Base-by-base conservation (phyloP, 37 sponge, comb jelly and placozoan genomes). In the Trichoplax adhaerens region DNA sequence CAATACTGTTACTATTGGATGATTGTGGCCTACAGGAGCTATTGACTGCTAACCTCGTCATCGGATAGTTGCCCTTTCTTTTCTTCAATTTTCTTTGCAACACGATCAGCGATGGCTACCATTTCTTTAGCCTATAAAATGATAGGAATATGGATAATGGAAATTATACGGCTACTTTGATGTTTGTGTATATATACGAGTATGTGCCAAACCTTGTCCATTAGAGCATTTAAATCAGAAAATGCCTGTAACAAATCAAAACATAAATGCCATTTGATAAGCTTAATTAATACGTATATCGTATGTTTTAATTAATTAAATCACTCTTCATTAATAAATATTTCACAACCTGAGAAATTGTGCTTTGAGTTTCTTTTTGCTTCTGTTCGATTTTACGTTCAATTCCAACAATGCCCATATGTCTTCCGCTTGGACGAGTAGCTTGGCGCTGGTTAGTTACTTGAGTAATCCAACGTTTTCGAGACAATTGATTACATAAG, bases 151-250 rank as follows among this genome's bases (percentile, higher is more conserved):
- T 8, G 62, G 62, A 8, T 47, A 74, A 10, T 8, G 60, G 5
- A 79, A 49, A 2, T 47, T 54, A 61, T 54, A 69, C 52, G 64
- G 47, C 66, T 55, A 62, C 66, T 62, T 8, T 65, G 10, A 58
- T 65, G 52, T 46, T 65, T 6, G 47, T 55, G 55, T 60, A 12
- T 60, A 12, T 12, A 60, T 12, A 12, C 62, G 12, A 12, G 12
- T 12, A 12, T 8, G 12, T 12, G 47, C 29, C 51, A 47, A 55
- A 82, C 94, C 82, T 87, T 95, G 48, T 80, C 88, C 81, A 95
- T 95, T 47, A 95, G 86, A 3, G 88, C 88, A 77, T 88, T 84
- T 7, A 95, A 80, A 67, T 95, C 97, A 65, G 85, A 87, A 78
- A 95, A 95, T 7, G 97, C 97, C 79, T 77, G 60, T 1, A 79